phyloP scores from a whole-genome alignment of 2,113 vertebrate genomes.

The Danio rerio region DNA sequence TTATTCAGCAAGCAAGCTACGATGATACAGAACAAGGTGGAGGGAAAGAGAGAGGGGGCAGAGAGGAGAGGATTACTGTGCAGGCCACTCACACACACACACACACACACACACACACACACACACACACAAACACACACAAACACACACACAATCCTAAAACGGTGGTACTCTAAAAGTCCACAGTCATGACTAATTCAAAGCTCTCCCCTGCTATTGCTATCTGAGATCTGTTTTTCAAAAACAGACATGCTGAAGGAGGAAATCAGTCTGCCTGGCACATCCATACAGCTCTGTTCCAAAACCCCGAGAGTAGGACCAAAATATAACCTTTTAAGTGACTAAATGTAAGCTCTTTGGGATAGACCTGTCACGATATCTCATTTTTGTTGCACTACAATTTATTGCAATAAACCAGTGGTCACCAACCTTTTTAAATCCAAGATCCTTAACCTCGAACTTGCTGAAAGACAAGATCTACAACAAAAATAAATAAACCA shows the following conservation, averaged over 20 bases:
- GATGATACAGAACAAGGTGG: slow-evolving; percentile 62
- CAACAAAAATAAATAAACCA: no score
- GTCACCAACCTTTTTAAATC: no score
- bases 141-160: slow-evolving; percentile 43
- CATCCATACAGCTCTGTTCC: not conserved
- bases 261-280: slow-evolving; percentile 12
- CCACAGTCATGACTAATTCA: slow-evolving; percentile 63
- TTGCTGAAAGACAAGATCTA: no score
- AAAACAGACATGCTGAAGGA: slow-evolving; percentile 49
- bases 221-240: slow-evolving; percentile 55
- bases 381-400: no score
- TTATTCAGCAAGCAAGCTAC: slow-evolving; percentile 72
- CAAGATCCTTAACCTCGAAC: no score
- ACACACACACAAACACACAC: slow-evolving; percentile 44
- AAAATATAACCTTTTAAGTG: not conserved
- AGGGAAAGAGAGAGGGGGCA: slow-evolving; percentile 32
- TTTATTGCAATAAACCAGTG: no score
- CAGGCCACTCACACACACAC: slow-evolving; percentile 27
- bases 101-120: slow-evolving; percentile 35
- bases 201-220: slow-evolving; percentile 40
- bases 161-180: slow-evolving; percentile 58
- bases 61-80: slow-evolving; percentile 43
- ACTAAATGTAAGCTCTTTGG: not conserved
- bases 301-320: not conserved
- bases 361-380: no score